Percentiles rank a stretch among this genome's conserved stretches.
Evolutionary conservation across 1,140 invertebrate species (phyloP).

Genomic region (Aphelenchoides besseyi): DNA sequence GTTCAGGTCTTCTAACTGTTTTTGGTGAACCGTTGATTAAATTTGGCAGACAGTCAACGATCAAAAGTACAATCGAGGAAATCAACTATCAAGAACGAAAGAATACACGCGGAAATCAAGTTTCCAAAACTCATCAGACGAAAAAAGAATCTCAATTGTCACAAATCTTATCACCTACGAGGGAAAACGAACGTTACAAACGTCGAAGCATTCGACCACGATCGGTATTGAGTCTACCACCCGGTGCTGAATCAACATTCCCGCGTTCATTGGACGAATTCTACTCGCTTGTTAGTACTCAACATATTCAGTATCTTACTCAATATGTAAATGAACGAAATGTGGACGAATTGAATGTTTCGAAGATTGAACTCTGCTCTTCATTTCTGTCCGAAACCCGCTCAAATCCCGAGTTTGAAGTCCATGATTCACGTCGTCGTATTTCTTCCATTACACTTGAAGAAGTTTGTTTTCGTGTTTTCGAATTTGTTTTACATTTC

Average conservation of each 20-base stretch:
- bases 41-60: no score
- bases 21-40: no score
- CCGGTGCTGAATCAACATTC: not conserved
- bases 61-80: no score
- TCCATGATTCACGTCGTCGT: not conserved
- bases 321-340: not conserved
- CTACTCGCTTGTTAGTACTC: not conserved
- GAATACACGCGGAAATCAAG: no score
- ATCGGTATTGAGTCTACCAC: not conserved
- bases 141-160: no score
- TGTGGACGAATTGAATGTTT: not conserved
- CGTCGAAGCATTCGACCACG: not conserved
- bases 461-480: not conserved
- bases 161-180: no score
- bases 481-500: not conserved
- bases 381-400: not conserved
- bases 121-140: no score
- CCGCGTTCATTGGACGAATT: not conserved
- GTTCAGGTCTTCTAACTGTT: no score
- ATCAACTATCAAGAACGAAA: no score
- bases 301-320: not conserved
- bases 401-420: not conserved
- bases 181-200: not conserved
- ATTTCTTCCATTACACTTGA: slow-evolving; percentile 4
- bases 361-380: not conserved